Base-by-base conservation (phyloP, 2,888 invertebrate genomes). In the Hirtodrosophila trivittata region DNA sequence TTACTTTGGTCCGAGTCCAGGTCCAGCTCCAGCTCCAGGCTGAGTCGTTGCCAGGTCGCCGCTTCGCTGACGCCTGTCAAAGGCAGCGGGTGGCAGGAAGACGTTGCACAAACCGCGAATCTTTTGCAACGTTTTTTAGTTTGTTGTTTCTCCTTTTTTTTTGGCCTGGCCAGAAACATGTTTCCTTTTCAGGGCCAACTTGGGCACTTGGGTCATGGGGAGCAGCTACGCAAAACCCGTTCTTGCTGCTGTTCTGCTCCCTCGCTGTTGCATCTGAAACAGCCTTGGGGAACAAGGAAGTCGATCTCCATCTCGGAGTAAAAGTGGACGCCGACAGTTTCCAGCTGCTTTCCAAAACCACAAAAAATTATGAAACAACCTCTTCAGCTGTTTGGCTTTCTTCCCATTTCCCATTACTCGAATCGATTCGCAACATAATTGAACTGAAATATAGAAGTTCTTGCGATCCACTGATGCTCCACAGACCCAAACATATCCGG, bases 261-360 rank as follows among this genome's bases (percentile, higher is more conserved):
- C 37, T 26, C 46, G 56, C 43, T 42, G 41, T 38, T 74, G 74
- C 75, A 66, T 69, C 62, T 75, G 45, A 67, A 82, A 75, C 75
- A 86, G 77, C 83, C 81, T 83, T 83, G 81, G 77, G 63, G 65
- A 80, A 86, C 66, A 82, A 86, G 86, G 81, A 82, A 86, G 84
- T 76, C 72, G 54, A 13, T 42, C 33, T 45, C 28, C 21, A 10
- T 28, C 14, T 26, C 41, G 41, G 21, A 56, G 50, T 38, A 35
- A 33, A 32, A 39, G 49, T 6, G 30, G 30, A 46, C 38, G 63
- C 35, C 41, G 58, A 52, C 58, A 42, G 54, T 50, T 64, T 63
- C 74, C 83, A 85, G 76, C 82, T 77, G 85, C 81, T 69, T 59
- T 49, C 49, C 46, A 49, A 42, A 64, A 47, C 32, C 35, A 21